Evolutionary conservation across 2,888 invertebrate genomes (phyloP).

Genomic region (Lithosia quadra): DNA sequence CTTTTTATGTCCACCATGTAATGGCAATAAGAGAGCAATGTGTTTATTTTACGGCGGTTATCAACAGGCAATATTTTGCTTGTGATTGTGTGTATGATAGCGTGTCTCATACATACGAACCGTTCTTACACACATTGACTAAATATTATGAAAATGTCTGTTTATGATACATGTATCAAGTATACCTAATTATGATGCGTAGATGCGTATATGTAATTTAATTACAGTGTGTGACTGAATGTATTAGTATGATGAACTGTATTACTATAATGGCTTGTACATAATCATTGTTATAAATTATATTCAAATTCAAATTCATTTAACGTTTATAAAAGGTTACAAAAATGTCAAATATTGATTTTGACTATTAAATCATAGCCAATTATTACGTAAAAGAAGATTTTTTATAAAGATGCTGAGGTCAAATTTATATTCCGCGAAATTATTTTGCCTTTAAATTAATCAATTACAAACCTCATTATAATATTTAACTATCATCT

Average conservation of each 20-base stretch:
- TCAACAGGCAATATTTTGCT: not conserved
- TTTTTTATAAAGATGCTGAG: constrained; percentile 9
- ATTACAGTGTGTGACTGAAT: no score
- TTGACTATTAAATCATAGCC: not conserved
- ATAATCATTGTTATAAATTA: no score
- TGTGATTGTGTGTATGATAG: not conserved
- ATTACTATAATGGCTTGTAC: no score
- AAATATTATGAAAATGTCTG: no score
- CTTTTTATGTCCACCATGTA: constrained; percentile 30
- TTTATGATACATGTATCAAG: no score
- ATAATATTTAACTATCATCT: constrained; percentile 23
- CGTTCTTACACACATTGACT: no score
- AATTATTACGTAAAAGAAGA: not conserved
- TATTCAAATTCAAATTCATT: no score
- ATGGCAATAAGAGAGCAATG: constrained; percentile 11
- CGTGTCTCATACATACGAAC: no score
- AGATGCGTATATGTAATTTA: no score
- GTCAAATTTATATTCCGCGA: constrained; percentile 2
- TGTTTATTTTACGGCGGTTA: constrained; percentile 8
- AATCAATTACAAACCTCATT: constrained; percentile 21
- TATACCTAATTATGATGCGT: no score
- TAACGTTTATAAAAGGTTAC: no score
- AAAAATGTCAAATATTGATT: not conserved
- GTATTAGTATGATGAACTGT: no score
- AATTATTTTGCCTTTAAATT: constrained; percentile 25